Evolutionary conservation across 2,797 vertebrate species (phyloP).

Genomic region (Aulostomus chinensis): DNA sequence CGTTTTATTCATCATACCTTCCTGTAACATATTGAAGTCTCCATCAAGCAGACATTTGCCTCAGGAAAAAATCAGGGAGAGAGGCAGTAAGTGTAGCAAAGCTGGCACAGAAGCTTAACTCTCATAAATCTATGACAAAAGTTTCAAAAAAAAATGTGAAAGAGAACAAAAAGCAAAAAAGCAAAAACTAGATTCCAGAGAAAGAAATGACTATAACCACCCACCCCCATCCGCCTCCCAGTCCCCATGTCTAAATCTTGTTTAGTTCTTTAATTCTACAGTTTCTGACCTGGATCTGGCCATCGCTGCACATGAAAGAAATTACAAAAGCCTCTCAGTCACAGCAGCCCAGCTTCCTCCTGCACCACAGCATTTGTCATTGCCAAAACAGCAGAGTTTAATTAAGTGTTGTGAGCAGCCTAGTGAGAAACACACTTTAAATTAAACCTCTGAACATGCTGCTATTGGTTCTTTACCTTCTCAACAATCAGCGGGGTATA

Average conservation of each 20-base stretch:
- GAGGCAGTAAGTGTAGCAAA: conserved; percentile 69
- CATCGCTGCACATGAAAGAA: conserved; percentile 92
- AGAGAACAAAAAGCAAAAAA: conserved; percentile 55
- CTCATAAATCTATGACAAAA: conserved; percentile 84
- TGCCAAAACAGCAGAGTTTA: conserved; percentile 99
- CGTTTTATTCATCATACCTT: conserved; percentile 63
- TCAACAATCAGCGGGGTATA: conserved; percentile 94
- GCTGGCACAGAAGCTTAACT: conserved; percentile 52
- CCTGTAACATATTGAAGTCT: conserved; percentile 63
- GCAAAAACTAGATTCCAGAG: conserved; percentile 65
- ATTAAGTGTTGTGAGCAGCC: conserved; percentile 99
- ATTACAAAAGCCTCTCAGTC: conserved; percentile 92
- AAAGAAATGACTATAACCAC: conserved; percentile 80
- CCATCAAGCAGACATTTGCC: conserved; percentile 64
- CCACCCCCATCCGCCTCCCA: conserved; percentile 65
- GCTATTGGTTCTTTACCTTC: conserved; percentile 98
- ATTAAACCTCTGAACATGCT: conserved; percentile 96
- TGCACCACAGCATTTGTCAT: conserved; percentile 98
- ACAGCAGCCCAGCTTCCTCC: conserved; percentile 88
- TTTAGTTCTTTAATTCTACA: conserved; percentile 87
- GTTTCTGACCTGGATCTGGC: conserved; percentile 88
- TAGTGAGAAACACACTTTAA: conserved; percentile 99
- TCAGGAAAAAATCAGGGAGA: conserved; percentile 60
- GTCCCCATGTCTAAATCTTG: conserved; percentile 79
- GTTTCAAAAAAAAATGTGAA: conserved; percentile 69